Percentiles rank a stretch among this genome's conserved stretches.
Conservation (phyloP, 2,888 invertebrate species). For the Mythimna ferrago region DNA sequence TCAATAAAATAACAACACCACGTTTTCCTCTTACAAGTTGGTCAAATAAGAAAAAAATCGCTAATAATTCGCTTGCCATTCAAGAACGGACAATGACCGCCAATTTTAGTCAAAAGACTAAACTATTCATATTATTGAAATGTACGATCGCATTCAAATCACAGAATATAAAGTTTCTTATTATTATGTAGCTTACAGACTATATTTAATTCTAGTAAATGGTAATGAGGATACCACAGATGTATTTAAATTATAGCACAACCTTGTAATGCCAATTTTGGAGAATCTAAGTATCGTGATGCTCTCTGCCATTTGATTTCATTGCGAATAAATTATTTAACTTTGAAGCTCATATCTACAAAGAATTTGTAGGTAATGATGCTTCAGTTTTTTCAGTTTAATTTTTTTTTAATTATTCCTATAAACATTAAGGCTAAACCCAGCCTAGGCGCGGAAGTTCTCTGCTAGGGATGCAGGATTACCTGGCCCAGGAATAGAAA, state of each 20-base stretch:
- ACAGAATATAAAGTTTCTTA: not conserved
- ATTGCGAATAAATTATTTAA: constrained; percentile 31
- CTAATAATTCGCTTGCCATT: not conserved
- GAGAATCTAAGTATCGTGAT: constrained; percentile 15
- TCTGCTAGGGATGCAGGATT: too few relatives aligned
- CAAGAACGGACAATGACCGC: constrained; percentile 56
- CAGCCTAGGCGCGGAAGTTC: too few relatives aligned
- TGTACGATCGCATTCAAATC: not conserved
- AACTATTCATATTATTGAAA: not conserved
- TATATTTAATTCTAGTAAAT: constrained; percentile 11
- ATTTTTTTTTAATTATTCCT: not conserved
- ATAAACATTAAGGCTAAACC: too few relatives aligned
- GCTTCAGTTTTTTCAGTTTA: not conserved
- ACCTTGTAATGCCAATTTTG: constrained; percentile 32
- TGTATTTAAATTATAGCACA: constrained; percentile 15
- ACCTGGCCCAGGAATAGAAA: too few relatives aligned
- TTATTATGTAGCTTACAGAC: not conserved
- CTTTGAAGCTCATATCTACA: not conserved
- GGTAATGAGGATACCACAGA: constrained; percentile 19
- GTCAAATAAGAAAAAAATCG: not conserved
- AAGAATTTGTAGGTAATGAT: not conserved
- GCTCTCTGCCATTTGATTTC: constrained; percentile 14
- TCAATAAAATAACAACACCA: not conserved
- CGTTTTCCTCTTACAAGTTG: not conserved
- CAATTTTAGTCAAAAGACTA: constrained; percentile 11